A percentile compares a stretch with the other conserved stretches of the same genome.
These are phyloP conservation scores for Drosophila peninsularis DNA, from an alignment of 2,888 invertebrate genomes.

Conservation along the genomic window DNA sequence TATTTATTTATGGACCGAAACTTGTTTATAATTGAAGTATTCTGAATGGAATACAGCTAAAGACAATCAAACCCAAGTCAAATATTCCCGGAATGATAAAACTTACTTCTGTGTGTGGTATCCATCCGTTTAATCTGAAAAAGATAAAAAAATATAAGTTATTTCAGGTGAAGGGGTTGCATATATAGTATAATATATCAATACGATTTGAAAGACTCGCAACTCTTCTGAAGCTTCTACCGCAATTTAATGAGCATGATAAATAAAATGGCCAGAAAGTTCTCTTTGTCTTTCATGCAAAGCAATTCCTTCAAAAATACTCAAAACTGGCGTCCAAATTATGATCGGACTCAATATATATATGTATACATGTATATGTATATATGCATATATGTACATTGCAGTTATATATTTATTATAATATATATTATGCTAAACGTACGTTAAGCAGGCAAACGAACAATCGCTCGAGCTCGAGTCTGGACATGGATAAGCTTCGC, in stretches of 20 bases:
- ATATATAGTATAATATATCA: too few relatives aligned
- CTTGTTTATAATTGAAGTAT: too few relatives aligned
- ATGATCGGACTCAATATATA: background rate
- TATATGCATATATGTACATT: constrained; percentile 10
- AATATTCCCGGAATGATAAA: background rate
- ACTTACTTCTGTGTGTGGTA: constrained; percentile 56
- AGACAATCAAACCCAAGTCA: background rate
- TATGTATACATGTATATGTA: constrained; percentile 5
- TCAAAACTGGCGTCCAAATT: too few relatives aligned
- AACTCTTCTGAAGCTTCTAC: background rate
- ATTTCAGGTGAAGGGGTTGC: background rate
- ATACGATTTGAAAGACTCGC: constrained; percentile 12
- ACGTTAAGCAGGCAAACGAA: constrained; percentile 1
- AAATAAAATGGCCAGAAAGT: too few relatives aligned
- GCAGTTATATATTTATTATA: constrained; percentile 5
- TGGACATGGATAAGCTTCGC: constrained; percentile 24
- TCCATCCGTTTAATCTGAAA: constrained; percentile 62
- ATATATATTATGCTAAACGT: constrained; percentile 15
- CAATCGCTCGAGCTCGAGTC: constrained; percentile 12
- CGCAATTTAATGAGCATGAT: constrained; percentile 28
- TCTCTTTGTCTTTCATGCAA: too few relatives aligned
- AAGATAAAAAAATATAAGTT: constrained; percentile 1
- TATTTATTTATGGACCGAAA: too few relatives aligned
- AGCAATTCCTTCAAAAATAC: too few relatives aligned
- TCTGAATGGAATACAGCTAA: background rate